phyloP scores from a whole-genome alignment of 2,113 vertebrate species.

The Trichomycterus rosablanca region DNA sequence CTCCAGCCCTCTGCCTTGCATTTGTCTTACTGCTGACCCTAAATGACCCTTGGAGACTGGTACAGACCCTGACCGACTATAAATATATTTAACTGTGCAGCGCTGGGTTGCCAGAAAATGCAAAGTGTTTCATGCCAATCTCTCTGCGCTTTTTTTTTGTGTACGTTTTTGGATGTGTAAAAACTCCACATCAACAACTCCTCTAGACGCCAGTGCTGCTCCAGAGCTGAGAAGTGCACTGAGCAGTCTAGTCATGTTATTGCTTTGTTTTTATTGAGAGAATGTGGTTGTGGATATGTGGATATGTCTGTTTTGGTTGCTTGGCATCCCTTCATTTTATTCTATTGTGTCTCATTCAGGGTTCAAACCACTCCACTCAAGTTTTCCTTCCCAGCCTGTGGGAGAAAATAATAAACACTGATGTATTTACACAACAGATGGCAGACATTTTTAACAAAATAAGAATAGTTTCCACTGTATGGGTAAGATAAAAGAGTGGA shows the following conservation, averaged over 20 bases:
- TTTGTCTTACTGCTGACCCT: too few relatives aligned
- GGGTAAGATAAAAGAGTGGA: slow-evolving; percentile 57
- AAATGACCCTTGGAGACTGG: too few relatives aligned
- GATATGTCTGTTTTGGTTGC: slow-evolving; percentile 11
- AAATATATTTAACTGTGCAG: neutral
- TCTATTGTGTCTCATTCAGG: slow-evolving; percentile 17
- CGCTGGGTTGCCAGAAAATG: too few relatives aligned
- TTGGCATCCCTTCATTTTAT: slow-evolving; percentile 8
- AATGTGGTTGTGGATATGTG: neutral
- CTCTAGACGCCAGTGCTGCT: too few relatives aligned
- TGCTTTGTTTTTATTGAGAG: neutral
- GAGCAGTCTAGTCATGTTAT: slow-evolving; percentile 2
- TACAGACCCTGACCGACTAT: neutral
- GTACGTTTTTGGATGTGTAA: neutral
- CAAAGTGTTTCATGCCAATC: neutral
- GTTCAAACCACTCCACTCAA: slow-evolving; percentile 24
- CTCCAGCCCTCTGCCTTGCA: too few relatives aligned
- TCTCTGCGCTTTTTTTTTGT: neutral
- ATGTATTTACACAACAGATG: slow-evolving; percentile 9
- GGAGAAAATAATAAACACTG: neutral
- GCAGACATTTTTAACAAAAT: slow-evolving; percentile 46
- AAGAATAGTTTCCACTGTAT: slow-evolving; percentile 48
- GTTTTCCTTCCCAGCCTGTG: slow-evolving; percentile 8
- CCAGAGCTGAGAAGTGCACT: too few relatives aligned
- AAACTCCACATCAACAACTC: neutral